Evolutionary conservation across 1,140 invertebrate species (phyloP), one percentile per base, ranked within the genome.

Genomic region (Maconellicoccus hirsutus): DNA sequence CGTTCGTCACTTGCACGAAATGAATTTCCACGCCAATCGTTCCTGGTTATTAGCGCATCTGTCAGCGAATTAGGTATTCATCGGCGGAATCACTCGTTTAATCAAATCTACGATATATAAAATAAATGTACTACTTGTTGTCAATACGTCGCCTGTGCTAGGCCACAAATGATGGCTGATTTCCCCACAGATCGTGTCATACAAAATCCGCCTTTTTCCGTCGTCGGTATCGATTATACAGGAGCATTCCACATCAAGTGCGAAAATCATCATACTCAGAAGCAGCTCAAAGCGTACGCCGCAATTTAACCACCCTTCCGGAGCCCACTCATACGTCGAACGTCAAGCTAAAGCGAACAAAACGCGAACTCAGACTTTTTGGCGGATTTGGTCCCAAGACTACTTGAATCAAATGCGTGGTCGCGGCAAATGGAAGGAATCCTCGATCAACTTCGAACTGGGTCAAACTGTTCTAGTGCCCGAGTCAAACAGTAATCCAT

Each of bases 281-380:
- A 59, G n/a, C 4, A 59, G 16, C 3, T 59, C 4, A 59, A 59
- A 16, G 52, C 21, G 4, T 59, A 59, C 52, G 21, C 21, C 16
- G 21, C 52, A 7, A 59, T 59, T 59, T 59, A 21, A 78, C 79
- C 69, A 77, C 70, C 21, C 76, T 75, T 16, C 77, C 78, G 7
- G 2, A 22, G 38, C 71, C 74, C 1, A 74, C 76, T 0, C 74
- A 78, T 70, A n/a, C 74, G 77, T 29, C 77, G 78, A 22, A 76
- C 78, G 19, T 39, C 75, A 26, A 80, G 76, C 76, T 75, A 76
- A 74, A 73, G 76, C 19, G 75, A 66, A 25, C 19, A 22, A 25
- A 2, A 4, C 3, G 10, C 61, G 22, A 16, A 6, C 25, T 1
- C 2, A 3, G 3, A 1, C 3, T 23, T 66, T 66, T 10, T 66